Evolutionary conservation across 2,797 vertebrate species (phyloP), one percentile per base, ranked within the genome.

Genomic region (Muraenolepis orangiensis): DNA sequence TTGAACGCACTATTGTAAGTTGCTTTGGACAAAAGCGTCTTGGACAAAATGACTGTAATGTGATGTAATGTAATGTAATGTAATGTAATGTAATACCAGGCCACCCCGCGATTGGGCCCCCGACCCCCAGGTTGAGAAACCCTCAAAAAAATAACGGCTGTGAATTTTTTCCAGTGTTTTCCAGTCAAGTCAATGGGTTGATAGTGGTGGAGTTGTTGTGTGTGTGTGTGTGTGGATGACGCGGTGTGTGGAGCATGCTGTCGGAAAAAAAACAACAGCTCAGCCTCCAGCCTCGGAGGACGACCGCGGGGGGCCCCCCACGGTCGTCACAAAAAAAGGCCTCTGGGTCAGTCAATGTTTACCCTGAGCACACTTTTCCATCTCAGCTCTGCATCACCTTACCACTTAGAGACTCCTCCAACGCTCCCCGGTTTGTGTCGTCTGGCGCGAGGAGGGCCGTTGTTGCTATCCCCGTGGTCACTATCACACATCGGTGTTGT

Each of bases 271-370:
- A 84, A 86, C 89, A 82, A n/a, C 81, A 81, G 18, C 42, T 20
- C 42, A 20, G 42, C 42, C 2, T 51, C 42, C 42, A 51, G n/a
- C n/a, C n/a, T 51, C 8, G 51, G 82, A 75, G 80, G 86, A 86
- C 84, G n/a, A n/a, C n/a, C n/a, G 88, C 77, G 70, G n/a, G 80
- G 83, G 83, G 83, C 84, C 87, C 90, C 90, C 86, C 42, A n/a
- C n/a, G n/a, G 42, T 18, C 42, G 32, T 34, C 8, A 34, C 8
- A 34, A 4, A 34, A 34, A 51, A 51, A 89, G 71, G 85, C 81
- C 78, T 86, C n/a, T n/a, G n/a, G 87, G 87, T n/a, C n/a, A n/a
- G 87, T 87, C 87, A 93, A 92, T 92, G 91, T 93, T 93, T 92
- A 91, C 90, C 71, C 81, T 82, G 82, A 78, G 14, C 84, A 77